Conservation (phyloP, 2,113 vertebrate genomes). For the Silurus glanis region DNA sequence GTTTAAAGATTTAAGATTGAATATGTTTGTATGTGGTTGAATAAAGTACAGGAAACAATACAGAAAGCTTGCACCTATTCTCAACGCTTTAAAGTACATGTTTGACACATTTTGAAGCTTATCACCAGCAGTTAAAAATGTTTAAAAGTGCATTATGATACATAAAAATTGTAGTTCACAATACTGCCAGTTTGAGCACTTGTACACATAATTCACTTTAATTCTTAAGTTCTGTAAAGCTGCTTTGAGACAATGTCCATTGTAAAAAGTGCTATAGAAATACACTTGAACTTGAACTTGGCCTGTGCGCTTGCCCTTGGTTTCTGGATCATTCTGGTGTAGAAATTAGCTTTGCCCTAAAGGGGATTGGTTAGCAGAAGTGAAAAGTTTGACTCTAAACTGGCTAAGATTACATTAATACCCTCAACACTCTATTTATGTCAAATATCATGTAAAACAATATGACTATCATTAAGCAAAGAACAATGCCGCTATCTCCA, state of each 20-base stretch:
- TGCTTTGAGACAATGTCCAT: no score
- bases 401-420: background rate
- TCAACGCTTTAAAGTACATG: background rate
- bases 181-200: background rate
- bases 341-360: background rate
- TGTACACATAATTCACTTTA: no score
- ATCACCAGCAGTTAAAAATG: background rate
- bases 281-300: no score
- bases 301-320: background rate
- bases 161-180: background rate
- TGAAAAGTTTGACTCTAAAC: background rate
- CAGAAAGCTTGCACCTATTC: background rate
- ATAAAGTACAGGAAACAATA: background rate
- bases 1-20: background rate
- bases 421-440: background rate
- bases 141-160: background rate
- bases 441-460: background rate
- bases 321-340: background rate
- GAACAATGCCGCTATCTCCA: background rate
- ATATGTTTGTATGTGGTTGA: background rate
- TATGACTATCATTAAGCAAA: background rate
- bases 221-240: no score
- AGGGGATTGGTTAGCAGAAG: background rate
- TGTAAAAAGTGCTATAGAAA: no score
- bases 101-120: background rate